Evolutionary conservation across 2,113 vertebrate species (phyloP).

Genomic region (Bujurquina vittata): DNA sequence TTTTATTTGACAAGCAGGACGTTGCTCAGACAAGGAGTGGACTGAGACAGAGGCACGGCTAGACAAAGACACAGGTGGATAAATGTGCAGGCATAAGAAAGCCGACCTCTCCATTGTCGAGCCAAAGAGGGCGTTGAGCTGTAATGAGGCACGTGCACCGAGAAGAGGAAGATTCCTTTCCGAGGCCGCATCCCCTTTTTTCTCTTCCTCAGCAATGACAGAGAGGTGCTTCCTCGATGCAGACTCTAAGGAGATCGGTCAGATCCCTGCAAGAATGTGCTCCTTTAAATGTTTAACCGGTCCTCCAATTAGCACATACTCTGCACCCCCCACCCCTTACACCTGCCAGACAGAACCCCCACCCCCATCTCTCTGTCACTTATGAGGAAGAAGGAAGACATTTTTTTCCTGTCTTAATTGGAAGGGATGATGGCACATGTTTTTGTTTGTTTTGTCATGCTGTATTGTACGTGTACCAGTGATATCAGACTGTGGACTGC

Average conservation of each 20-base stretch:
- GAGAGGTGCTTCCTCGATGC: conserved; percentile 49
- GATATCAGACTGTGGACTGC: neutral
- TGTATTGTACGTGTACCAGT: neutral
- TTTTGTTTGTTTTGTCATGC: conserved; percentile 43
- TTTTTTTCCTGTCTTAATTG: conserved; percentile 33
- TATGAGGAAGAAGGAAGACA: neutral
- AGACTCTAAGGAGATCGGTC: conserved; percentile 87
- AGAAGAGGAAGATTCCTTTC: conserved; percentile 74
- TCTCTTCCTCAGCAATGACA: conserved; percentile 38
- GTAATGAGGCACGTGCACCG: conserved; percentile 80
- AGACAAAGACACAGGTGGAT: conserved; percentile 75
- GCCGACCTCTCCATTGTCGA: conserved; percentile 68
- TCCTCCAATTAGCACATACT: conserved; percentile 82
- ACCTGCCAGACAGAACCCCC: conserved; percentile 21
- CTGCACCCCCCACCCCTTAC: conserved; percentile 12
- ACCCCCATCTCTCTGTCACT: neutral
- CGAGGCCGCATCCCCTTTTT: conserved; percentile 55
- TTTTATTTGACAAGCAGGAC: conserved; percentile 83
- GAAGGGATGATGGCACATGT: neutral
- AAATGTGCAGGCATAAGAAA: conserved; percentile 66
- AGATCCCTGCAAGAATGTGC: conserved; percentile 84
- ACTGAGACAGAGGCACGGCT: conserved; percentile 85
- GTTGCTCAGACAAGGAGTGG: conserved; percentile 77
- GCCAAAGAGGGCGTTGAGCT: conserved; percentile 55
- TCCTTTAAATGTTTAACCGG: conserved; percentile 83